A percentile compares a stretch with the other conserved stretches of the same genome.
phyloP scores from a whole-genome alignment of 2,113 vertebrate species.

The Scytalopus superciliaris region DNA sequence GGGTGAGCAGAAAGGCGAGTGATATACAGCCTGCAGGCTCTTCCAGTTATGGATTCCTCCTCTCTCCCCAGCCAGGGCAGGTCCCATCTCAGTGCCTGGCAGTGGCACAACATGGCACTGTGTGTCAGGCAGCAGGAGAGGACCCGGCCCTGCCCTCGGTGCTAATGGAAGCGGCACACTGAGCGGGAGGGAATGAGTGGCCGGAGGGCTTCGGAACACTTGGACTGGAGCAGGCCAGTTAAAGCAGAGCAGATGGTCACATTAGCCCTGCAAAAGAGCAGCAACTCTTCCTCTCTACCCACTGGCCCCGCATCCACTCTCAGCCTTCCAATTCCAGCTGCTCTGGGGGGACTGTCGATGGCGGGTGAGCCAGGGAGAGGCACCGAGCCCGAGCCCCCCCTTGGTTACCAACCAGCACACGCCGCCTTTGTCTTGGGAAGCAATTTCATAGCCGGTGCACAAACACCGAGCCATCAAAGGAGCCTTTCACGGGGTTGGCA shows the following conservation, averaged over 20 bases:
- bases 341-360: not conserved
- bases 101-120: not conserved
- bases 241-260: constrained; percentile 52
- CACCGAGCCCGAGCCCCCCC: not conserved
- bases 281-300: not conserved
- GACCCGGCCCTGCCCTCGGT: not conserved
- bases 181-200: not conserved
- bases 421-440: constrained; percentile 57
- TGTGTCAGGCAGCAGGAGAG: not conserved
- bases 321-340: constrained; percentile 62
- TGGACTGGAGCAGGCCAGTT: not conserved
- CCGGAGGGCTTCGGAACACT: not conserved
- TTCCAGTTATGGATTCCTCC: not conserved
- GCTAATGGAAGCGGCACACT: not conserved
- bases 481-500: constrained; percentile 43
- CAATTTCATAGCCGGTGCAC: constrained; percentile 71
- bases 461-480: constrained; percentile 62
- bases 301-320: not conserved
- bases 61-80: not conserved
- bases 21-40: not conserved
- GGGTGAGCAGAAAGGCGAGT: not conserved
- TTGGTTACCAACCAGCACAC: constrained; percentile 26
- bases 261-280: not conserved
- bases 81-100: not conserved
- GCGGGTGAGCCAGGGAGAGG: not conserved